Base-by-base conservation (phyloP, 2,797 vertebrate species). In the Paedocypris micromegethes region DNA sequence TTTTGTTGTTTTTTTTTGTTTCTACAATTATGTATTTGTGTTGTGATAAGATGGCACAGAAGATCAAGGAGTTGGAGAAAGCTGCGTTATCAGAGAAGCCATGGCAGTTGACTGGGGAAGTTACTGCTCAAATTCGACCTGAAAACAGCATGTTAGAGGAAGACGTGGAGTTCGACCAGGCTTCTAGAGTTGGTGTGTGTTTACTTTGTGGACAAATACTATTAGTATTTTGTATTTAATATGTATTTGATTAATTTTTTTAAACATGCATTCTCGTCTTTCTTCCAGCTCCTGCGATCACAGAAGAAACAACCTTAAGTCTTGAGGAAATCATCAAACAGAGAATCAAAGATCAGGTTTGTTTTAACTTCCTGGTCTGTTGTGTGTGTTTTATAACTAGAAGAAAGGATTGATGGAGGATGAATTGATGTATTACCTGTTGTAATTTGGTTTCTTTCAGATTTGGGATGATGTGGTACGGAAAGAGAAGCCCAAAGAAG, bases 81-180 rank as follows among this genome's bases (percentile, higher is more conserved):
- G 77, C 89, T 0, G 80, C 96, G 58, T 79, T 99, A 58, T 85
- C 81, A 5, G 88, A 91, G 72, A 98, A 96, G 75, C 89, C 95
- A 0, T 99, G 97, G 97, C 96, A 98, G 84, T 86, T 99, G 47
- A 89, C 82, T 0, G 97, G 97, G 76, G 97, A 98, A 79, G 92
- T 94, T 77, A 90, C 88, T 0, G 93, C 88, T 0, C 91, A 95
- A 66, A 91, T 88, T 4, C 90, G 96, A 4, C 97, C 96, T 0
- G 96, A 98, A 80, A 99, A 99, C 89, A 98, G 97, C 83, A 91
- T 99, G 75, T 77, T 98, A 64, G 93, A 95, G 66, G 97, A 97
- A 81, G 88, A 93, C 0, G 77, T 98, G 3, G 86, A 91, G 6
- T 98, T 96, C 68, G 97, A 99, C 72, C 93, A 96, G 2, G 81